Evolutionary conservation across 1,140 invertebrate species (phyloP).

Genomic region (Dinothrombium tinctorium): DNA sequence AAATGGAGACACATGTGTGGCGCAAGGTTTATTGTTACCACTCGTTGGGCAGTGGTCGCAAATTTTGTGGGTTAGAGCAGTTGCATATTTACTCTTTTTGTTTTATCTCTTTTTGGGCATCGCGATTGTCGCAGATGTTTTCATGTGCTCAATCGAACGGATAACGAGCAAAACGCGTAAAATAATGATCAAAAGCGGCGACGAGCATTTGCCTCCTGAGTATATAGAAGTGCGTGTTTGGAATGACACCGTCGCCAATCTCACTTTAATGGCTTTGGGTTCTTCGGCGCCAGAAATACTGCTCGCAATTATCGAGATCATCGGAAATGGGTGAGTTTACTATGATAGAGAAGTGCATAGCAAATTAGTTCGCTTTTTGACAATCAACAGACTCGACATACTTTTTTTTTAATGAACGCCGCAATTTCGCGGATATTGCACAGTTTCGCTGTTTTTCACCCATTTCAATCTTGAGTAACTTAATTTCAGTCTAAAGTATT

Average conservation of each 20-base stretch:
- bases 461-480: too few species aligned
- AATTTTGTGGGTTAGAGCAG: constrained; percentile 22
- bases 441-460: too few species aligned
- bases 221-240: constrained; percentile 24
- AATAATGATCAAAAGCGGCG: constrained; percentile 18
- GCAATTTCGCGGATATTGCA: too few species aligned
- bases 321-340: constrained; percentile 24
- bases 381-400: too few species aligned
- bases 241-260: constrained; percentile 41
- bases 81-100: constrained; percentile 29
- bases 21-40: constrained; percentile 28
- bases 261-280: constrained; percentile 41
- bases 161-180: constrained; percentile 36
- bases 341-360: too few species aligned
- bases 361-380: too few species aligned
- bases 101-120: constrained; percentile 30
- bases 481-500: too few species aligned
- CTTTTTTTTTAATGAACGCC: too few species aligned
- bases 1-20: constrained; percentile 20
- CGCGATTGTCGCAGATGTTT: constrained; percentile 33
- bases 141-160: constrained; percentile 37
- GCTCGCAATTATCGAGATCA: constrained; percentile 34
- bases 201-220: constrained; percentile 16
- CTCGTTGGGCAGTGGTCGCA: constrained; percentile 30
- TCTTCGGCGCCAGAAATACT: constrained; percentile 39